A percentile compares a stretch with the other conserved stretches of the same genome.
These are phyloP conservation scores for Drosophila sulfurigaster DNA, from an alignment of 1,140 invertebrate genomes.

Conservation along the genomic window DNA sequence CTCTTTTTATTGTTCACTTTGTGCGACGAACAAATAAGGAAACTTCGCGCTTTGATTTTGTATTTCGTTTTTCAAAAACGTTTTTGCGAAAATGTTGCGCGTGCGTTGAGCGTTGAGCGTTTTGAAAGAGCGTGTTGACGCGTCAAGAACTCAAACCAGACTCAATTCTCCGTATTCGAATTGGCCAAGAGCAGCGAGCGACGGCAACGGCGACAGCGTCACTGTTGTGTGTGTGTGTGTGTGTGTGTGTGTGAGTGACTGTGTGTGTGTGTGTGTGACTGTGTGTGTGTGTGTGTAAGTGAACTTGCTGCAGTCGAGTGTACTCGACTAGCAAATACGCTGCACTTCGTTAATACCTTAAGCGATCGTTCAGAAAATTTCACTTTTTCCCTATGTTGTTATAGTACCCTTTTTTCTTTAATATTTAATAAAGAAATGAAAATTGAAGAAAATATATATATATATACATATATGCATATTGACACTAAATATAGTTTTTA, in stretches of 20 bases:
- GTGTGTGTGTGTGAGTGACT: constrained; percentile 10
- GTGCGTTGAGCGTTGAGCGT: constrained; percentile 12
- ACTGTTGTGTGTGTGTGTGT: constrained; percentile 7
- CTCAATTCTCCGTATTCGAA: constrained; percentile 68
- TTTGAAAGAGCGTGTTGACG: constrained; percentile 56
- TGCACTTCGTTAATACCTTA: not conserved
- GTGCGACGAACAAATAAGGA: not conserved
- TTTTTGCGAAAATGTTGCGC: constrained; percentile 1
- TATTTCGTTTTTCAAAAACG: constrained; percentile 10
- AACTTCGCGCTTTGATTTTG: not conserved
- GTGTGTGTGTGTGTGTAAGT: constrained; percentile 3
- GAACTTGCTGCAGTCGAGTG: constrained; percentile 5
- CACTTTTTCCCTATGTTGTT: no score
- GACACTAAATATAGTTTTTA: no score
- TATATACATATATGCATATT: no score
- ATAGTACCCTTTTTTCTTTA: no score
- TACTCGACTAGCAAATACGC: constrained; percentile 1
- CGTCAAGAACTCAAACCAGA: constrained; percentile 79
- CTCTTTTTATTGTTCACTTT: not conserved
- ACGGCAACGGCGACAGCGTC: constrained; percentile 17
- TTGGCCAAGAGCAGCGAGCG: constrained; percentile 68
- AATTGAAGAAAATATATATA: no score
- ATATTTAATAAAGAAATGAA: no score
- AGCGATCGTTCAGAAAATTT: no score
- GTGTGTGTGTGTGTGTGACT: constrained; percentile 7